A percentile compares a stretch with the other conserved stretches of the same genome.
Evolutionary conservation across 2,888 invertebrate genomes (phyloP).

Genomic region (Sesia apiformis): DNA sequence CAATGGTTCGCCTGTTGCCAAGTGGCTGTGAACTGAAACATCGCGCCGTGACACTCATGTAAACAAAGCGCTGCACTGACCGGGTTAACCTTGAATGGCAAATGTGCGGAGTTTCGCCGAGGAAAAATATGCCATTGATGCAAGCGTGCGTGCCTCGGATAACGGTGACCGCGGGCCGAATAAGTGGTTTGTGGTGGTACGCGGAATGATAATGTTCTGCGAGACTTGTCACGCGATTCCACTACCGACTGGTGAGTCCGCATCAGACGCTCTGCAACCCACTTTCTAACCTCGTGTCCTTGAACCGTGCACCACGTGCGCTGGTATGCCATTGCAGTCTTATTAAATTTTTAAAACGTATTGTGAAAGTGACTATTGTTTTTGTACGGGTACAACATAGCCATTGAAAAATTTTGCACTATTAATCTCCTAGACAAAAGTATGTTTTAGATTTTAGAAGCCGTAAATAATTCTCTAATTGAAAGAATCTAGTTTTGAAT

Average conservation of each 20-base stretch:
- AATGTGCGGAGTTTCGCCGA: conserved; percentile 65
- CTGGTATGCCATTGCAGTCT: background rate
- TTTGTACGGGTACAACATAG: no score
- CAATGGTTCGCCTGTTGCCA: conserved; percentile 1
- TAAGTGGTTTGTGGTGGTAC: conserved; percentile 68
- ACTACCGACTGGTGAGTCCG: conserved; percentile 24
- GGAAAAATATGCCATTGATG: conserved; percentile 73
- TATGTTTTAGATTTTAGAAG: no score
- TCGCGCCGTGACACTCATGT: conserved; percentile 34
- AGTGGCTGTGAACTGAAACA: conserved; percentile 11
- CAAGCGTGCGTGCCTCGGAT: conserved; percentile 65
- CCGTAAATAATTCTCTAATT: no score
- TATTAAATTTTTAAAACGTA: no score
- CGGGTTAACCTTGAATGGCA: conserved; percentile 72
- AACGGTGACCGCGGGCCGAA: conserved; percentile 68
- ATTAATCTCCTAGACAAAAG: no score
- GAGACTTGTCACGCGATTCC: conserved; percentile 60
- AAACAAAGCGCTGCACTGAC: conserved; percentile 66
- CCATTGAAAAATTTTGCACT: no score
- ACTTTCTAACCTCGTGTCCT: conserved; percentile 60
- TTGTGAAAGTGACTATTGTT: no score
- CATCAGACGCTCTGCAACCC: conserved; percentile 46
- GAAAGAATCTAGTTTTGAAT: no score
- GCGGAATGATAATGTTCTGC: conserved; percentile 65
- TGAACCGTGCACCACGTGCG: conserved; percentile 21